Percentiles rank a stretch among this genome's conserved stretches.
phyloP scores from a whole-genome alignment of 2,113 vertebrate species.

The Cyanistes caeruleus region DNA sequence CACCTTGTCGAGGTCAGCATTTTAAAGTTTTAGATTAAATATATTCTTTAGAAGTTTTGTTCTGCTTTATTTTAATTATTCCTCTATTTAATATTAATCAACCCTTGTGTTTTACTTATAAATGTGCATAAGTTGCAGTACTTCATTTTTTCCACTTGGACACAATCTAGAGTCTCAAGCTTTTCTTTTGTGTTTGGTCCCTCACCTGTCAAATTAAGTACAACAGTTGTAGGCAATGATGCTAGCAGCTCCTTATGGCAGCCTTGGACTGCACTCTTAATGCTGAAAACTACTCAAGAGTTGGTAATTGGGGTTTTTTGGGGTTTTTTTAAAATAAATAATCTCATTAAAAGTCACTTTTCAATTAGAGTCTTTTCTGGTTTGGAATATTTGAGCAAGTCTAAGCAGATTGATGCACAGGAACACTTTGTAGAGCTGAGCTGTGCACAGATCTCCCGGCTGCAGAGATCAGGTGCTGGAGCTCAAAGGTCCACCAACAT shows the following conservation, averaged over 20 bases:
- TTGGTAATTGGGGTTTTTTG: no score
- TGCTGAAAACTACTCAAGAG: background rate
- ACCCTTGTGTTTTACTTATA: background rate
- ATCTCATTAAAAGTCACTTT: background rate
- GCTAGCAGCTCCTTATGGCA: background rate
- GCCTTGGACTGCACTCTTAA: background rate
- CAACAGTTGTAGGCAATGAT: background rate
- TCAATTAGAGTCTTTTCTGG: background rate
- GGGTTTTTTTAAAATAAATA: background rate
- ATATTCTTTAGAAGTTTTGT: background rate
- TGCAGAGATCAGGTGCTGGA: background rate
- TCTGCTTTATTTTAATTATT: background rate
- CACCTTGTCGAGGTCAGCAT: background rate
- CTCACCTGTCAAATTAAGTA: background rate
- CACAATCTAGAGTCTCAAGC: background rate
- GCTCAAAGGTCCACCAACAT: background rate
- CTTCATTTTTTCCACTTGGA: background rate
- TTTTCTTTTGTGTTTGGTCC: background rate
- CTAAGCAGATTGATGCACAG: fast-evolving
- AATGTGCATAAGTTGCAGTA: background rate
- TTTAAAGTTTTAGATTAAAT: background rate
- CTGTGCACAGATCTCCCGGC: background rate
- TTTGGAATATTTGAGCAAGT: background rate
- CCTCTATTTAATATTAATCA: background rate
- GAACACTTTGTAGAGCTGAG: fast-evolving